phyloP scores from a whole-genome alignment of 2,888 invertebrate species.

The Unio pictorum region DNA sequence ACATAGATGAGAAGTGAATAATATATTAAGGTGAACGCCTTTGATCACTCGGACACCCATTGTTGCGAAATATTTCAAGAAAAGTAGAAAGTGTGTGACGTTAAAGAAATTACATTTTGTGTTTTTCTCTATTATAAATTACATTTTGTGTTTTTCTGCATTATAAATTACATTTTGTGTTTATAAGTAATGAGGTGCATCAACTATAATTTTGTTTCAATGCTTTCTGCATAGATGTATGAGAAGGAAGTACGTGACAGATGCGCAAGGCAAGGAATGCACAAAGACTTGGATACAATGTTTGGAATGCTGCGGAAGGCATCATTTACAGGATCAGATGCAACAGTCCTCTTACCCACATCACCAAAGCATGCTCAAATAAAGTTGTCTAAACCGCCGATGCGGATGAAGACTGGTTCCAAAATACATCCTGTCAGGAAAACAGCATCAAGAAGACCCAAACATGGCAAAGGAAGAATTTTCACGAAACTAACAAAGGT shows the following conservation, averaged over 20 bases:
- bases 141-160: background rate
- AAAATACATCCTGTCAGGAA: slow-evolving; percentile 17
- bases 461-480: background rate
- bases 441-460: slow-evolving; percentile 1
- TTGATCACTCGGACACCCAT: too few relatives aligned
- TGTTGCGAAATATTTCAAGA: too few relatives aligned
- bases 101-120: too few relatives aligned
- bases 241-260: slow-evolving; percentile 47
- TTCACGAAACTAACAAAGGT: background rate
- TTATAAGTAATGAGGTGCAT: background rate
- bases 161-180: background rate
- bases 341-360: background rate
- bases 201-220: too few relatives aligned
- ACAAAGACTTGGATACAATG: slow-evolving; percentile 42
- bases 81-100: too few relatives aligned
- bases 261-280: slow-evolving; percentile 16
- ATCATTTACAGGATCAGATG: background rate
- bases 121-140: background rate
- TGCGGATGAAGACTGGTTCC: background rate
- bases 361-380: slow-evolving; percentile 4
- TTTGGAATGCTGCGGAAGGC: slow-evolving; percentile 36
- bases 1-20: too few relatives aligned
- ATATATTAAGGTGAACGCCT: too few relatives aligned
- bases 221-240: slow-evolving; percentile 21
- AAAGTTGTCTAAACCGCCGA: slow-evolving; percentile 3